Evolutionary conservation across 2,888 invertebrate species (phyloP), one percentile per base, ranked within the genome.

Genomic region (Volucella inflata): DNA sequence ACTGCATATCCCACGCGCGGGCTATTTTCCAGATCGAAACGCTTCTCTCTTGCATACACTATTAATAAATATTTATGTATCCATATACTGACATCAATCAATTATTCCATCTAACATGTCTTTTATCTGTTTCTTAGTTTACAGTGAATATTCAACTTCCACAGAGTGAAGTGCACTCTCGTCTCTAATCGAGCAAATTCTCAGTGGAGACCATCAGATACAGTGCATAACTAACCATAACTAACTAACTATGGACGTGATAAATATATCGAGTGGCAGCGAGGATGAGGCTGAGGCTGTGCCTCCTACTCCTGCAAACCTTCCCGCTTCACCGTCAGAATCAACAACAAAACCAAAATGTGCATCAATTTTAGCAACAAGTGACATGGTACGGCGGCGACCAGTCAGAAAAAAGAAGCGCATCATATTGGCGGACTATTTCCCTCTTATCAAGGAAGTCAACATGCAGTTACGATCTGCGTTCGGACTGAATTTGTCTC

Each of bases 221-320:
- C 8, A 36, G 1, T 36, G 16, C 17, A 8, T 8, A n/a, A n/a
- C 30, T 6, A 30, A 2, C 12, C 12, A n/a, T 3, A n/a, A n/a
- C n/a, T 2, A 8, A 17, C 16, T 9, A 8, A 65, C 16, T 14
- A 59, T 16, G 21, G 59, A 17, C 8, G 50, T 59, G 2, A 11
- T 76, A 9, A n/a, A 50, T 44, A 50, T 36, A 8, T 36, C 17
- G 12, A 68, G 67, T 12, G 76, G 68, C 17, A 76, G 76, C 42
- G 76, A 76, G 10, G 76, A 76, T 4, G 76, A 76, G 59, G 68
- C 50, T 9, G 76, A 76, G 59, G 68, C 50, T 67, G 67, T 8
- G 50, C 75, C 57, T 67, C 30, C 10, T 9, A 0, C 21, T 42
- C 8, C 12, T 3, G 6, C 30, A 21, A 30, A 44, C 10, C 62